These are phyloP conservation scores for Lethenteron camtschaticum DNA, from an alignment of 2,113 vertebrate genomes.

Conservation along the genomic window DNA sequence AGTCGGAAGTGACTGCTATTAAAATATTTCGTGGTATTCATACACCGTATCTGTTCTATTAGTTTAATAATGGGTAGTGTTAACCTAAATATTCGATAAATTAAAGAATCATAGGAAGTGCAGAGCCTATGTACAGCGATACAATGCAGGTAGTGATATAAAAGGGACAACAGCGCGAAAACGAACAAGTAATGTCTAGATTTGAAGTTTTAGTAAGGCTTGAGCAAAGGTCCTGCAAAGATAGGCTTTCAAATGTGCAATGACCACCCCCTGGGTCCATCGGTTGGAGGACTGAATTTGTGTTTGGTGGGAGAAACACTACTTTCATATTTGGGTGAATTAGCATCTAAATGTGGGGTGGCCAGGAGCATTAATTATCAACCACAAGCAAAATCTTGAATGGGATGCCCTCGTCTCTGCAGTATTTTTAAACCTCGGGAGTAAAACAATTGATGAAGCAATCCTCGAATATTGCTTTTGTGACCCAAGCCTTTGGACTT, in stretches of 20 bases:
- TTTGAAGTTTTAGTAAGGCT: neutral
- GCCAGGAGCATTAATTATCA: conserved; percentile 10
- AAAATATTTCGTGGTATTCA: no score
- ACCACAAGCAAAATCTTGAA: conserved; percentile 9
- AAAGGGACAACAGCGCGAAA: no score
- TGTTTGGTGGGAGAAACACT: conserved; percentile 9
- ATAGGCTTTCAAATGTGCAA: conserved; percentile 8
- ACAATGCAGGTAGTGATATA: no score
- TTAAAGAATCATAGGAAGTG: no score
- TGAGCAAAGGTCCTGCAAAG: conserved; percentile 6
- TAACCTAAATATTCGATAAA: no score
- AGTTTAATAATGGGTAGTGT: no score
- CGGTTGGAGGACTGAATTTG: conserved; percentile 7
- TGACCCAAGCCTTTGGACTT: conserved; percentile 10
- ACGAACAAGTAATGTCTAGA: no score
- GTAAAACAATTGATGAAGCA: conserved; percentile 5
- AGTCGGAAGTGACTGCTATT: no score
- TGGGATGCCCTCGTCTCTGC: conserved; percentile 7
- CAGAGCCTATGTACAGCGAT: no score
- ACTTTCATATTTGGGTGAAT: conserved; percentile 8
- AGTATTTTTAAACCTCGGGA: conserved; percentile 4
- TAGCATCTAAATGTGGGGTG: conserved; percentile 6
- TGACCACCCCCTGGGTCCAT: conserved; percentile 7
- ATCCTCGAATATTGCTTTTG: conserved; percentile 7
- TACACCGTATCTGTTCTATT: no score